These are phyloP conservation scores for Dicrurus megarhynchus DNA, from an alignment of 2,113 vertebrate genomes.

Conservation along the genomic window DNA sequence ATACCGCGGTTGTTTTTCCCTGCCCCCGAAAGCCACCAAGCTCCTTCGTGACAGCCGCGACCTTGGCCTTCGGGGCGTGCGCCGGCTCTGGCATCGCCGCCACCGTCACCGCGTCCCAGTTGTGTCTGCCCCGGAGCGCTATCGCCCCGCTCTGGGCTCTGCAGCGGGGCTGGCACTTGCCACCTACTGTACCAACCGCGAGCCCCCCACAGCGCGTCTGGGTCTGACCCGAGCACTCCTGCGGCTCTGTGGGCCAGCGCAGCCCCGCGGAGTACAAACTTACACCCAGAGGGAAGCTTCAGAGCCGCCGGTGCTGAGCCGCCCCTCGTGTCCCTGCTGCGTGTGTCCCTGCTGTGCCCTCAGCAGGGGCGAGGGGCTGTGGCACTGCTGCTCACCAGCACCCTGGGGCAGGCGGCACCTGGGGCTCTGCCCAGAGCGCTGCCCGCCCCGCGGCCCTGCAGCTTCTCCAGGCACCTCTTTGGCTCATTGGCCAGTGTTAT, in stretches of 20 bases:
- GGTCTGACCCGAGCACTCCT: accelerated
- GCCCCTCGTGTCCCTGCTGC: neutral
- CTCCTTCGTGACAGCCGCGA: neutral
- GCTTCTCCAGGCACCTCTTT: neutral
- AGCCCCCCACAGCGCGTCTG: accelerated
- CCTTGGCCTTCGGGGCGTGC: slow-evolving; percentile 33
- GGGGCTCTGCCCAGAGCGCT: neutral
- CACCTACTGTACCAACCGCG: neutral
- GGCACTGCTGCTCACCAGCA: neutral
- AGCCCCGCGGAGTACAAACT: accelerated
- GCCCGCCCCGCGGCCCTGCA: accelerated
- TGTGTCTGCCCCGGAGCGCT: slow-evolving; percentile 24
- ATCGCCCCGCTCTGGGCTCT: slow-evolving; percentile 12
- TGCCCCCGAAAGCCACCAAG: neutral
- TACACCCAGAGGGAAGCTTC: neutral
- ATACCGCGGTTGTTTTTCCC: neutral
- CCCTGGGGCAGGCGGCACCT: too few relatives aligned
- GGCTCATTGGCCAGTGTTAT: neutral
- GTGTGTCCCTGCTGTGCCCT: too few relatives aligned
- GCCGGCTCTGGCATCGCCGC: neutral
- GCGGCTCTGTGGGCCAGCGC: neutral
- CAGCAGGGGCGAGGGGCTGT: accelerated
- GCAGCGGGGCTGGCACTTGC: neutral
- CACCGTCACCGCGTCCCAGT: neutral
- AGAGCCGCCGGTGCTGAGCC: accelerated